Base-by-base conservation (phyloP, 2,888 invertebrate species). In the Vandiemenella viatica region DNA sequence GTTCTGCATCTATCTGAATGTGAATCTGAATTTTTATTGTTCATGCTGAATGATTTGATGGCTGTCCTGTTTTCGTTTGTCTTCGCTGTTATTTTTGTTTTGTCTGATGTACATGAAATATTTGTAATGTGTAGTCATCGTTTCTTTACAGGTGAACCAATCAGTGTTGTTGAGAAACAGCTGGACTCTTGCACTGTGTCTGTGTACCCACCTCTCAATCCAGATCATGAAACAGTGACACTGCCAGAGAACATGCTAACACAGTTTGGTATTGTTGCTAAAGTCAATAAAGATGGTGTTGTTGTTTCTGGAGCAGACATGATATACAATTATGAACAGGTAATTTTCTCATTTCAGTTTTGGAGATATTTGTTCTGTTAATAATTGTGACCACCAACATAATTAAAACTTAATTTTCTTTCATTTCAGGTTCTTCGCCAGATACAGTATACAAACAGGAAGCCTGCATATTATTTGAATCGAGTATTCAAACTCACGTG, bases 401-500 rank as follows among this genome's bases (percentile, higher is more conserved):
- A 13, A 13, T 7, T 26, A 7, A 26, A 8, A 8, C 7, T 10
- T 38, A 10, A n/a, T 15, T 38, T 43, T 43, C 49, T 52, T 57
- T 21, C 53, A 50, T 52, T 55, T 46, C 58, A 68, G 62, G 69
- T 79, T 41, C 71, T 91, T 44, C 75, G 83, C 22, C 80, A 84
- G 61, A 81, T 93, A 54, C 83, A 85, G 58, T 98, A 97, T 71
- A 90, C 89, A 64, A 96, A 97, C 72, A 86, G 86, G 61, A 91
- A 95, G 64, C 95, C 96, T 3, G 93, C 93, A 8, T 92, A 93
- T 66, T 92, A 92, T 65, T 72, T 95, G 56, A 93, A 92, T 70
- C 79, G 95, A 55, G 91, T 90, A 19, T 97, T 97, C 73, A 91
- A 92, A 63, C 75, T 98, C 44, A 85, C 90, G 53, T 98, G 98